Conservation (phyloP, 2,888 invertebrate genomes). For the Athalia cordata region DNA sequence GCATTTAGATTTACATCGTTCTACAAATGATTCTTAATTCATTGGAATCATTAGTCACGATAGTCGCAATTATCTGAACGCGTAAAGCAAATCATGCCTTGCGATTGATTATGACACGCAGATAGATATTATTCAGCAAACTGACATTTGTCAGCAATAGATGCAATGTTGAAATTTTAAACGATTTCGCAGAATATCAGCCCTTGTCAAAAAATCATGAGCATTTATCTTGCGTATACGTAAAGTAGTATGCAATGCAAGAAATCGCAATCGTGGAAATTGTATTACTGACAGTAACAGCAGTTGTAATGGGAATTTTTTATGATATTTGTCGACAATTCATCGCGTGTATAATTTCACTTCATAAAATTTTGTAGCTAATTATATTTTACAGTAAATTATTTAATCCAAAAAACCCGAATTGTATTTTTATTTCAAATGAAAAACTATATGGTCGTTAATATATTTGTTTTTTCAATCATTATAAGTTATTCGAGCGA, state of each 20-base stretch:
- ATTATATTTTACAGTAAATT: neutral
- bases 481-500: neutral
- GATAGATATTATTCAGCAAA: neutral
- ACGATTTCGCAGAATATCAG: too few species aligned
- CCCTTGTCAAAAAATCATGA: too few species aligned
- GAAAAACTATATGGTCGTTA: neutral
- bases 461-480: neutral
- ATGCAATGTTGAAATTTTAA: too few species aligned
- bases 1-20: constrained; percentile 3
- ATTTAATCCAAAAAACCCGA: too few species aligned
- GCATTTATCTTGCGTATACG: too few species aligned
- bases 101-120: neutral
- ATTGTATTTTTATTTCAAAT: neutral
- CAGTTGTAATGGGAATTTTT: neutral
- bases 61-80: neutral
- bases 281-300: neutral
- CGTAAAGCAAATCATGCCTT: neutral
- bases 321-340: neutral
- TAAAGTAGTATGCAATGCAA: too few species aligned
- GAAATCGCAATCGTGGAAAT: neutral
- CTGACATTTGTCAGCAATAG: too few species aligned
- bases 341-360: neutral
- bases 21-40: neutral
- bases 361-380: neutral
- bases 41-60: neutral